Evolutionary conservation across 2,113 vertebrate species (phyloP).

Genomic region (Terrapene triunguis): DNA sequence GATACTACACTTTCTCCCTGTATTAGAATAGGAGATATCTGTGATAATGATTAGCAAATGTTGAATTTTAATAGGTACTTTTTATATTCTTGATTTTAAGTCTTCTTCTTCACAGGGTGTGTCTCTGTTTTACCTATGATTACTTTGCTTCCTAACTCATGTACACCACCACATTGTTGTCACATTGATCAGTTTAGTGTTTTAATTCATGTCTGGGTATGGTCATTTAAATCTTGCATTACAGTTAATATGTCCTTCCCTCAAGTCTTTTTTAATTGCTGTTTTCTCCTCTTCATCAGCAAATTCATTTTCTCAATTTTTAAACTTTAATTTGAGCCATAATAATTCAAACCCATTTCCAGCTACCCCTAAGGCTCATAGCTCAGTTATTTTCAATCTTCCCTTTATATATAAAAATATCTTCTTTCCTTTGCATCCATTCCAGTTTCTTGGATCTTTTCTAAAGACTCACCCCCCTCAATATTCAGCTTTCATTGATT

Average conservation of each 20-base stretch:
- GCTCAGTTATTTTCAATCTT: neutral
- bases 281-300: neutral
- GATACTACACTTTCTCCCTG: fast-evolving
- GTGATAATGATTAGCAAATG: neutral
- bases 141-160: neutral
- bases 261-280: neutral
- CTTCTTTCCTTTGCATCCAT: neutral
- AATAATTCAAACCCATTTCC: neutral
- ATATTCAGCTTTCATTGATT: neutral
- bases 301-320: neutral
- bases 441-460: neutral
- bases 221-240: neutral
- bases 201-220: neutral
- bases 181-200: neutral
- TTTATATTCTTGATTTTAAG: neutral
- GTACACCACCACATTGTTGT: neutral
- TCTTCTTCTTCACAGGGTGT: neutral
- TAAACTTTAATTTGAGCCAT: neutral
- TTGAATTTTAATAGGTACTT: fast-evolving
- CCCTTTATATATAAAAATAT: neutral
- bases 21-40: neutral
- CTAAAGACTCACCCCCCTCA: neutral
- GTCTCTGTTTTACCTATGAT: neutral
- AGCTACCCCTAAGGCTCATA: neutral
- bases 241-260: neutral